phyloP scores from a whole-genome alignment of 2,888 invertebrate species.

The Gasteruption jaculator region DNA sequence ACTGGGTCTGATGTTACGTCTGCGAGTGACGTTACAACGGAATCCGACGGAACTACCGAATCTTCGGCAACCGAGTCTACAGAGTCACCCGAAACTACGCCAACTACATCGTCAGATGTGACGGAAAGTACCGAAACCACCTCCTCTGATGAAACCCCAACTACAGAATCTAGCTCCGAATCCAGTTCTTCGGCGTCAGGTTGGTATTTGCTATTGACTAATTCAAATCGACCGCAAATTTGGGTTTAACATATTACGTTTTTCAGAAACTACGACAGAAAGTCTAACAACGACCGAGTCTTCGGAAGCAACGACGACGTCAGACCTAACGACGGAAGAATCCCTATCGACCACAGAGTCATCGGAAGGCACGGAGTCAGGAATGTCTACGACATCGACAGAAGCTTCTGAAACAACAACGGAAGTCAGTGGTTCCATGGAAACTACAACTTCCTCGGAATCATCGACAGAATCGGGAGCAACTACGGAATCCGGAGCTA shows the following conservation, averaged over 20 bases:
- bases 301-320: constrained; percentile 16
- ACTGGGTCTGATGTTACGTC: constrained; percentile 19
- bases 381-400: constrained; percentile 12
- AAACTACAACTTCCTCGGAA: too few relatives aligned
- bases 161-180: too few relatives aligned
- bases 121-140: constrained; percentile 18
- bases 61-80: constrained; percentile 24
- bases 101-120: constrained; percentile 14
- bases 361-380: constrained; percentile 11
- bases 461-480: constrained; percentile 19
- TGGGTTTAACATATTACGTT: too few relatives aligned
- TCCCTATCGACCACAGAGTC: constrained; percentile 14
- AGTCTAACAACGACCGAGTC: constrained; percentile 14
- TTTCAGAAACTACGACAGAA: constrained; percentile 16
- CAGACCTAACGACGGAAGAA: constrained; percentile 23
- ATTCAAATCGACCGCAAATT: too few relatives aligned
- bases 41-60: constrained; percentile 31
- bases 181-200: constrained; percentile 22
- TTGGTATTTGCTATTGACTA: too few relatives aligned
- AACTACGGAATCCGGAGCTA: constrained; percentile 17
- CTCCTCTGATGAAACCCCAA: constrained; percentile 26
- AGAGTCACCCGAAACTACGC: constrained; percentile 25
- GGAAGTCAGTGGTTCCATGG: constrained; percentile 22
- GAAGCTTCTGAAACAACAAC: constrained; percentile 20
- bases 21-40: constrained; percentile 26